These are phyloP conservation scores for Ethmia dodecea DNA, from an alignment of 2,888 invertebrate genomes.

Conservation along the genomic window DNA sequence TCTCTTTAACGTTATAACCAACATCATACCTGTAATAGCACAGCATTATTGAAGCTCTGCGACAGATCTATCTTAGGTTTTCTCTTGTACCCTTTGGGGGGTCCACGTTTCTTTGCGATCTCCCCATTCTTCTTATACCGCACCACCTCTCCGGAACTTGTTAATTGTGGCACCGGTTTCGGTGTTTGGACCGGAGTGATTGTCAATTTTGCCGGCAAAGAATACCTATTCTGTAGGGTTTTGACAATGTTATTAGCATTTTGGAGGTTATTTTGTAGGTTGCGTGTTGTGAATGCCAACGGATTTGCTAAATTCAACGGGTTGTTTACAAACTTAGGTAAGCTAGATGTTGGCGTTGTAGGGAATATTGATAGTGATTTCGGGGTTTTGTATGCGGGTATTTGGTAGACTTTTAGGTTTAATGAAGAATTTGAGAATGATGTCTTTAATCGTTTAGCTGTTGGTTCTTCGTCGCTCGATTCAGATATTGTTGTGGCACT, in stretches of 20 bases:
- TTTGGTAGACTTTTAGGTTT: slow-evolving; percentile 64
- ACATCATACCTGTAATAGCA: slow-evolving; percentile 42
- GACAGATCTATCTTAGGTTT: slow-evolving; percentile 58
- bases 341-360: slow-evolving; percentile 26
- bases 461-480: slow-evolving; percentile 60
- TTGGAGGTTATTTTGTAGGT: slow-evolving; percentile 23
- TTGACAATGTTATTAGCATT: slow-evolving; percentile 48
- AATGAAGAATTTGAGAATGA: slow-evolving; percentile 40
- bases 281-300: slow-evolving; percentile 41
- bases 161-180: slow-evolving; percentile 21
- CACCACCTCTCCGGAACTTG: slow-evolving; percentile 42
- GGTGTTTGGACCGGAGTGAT: slow-evolving; percentile 50
- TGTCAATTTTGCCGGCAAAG: slow-evolving; percentile 55
- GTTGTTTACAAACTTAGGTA: slow-evolving; percentile 67
- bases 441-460: slow-evolving; percentile 48
- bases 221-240: slow-evolving; percentile 50
- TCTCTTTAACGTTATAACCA: background rate
- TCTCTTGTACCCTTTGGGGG: slow-evolving; percentile 65
- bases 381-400: slow-evolving; percentile 57
- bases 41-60: slow-evolving; percentile 45
- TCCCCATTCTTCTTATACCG: slow-evolving; percentile 70
- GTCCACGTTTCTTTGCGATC: slow-evolving; percentile 62
- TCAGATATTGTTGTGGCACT: slow-evolving; percentile 36
- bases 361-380: slow-evolving; percentile 56
- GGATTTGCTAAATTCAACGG: slow-evolving; percentile 64